A percentile compares a stretch with the other conserved stretches of the same genome.
Evolutionary conservation across 2,797 vertebrate species (phyloP).

Genomic region (Lepilemur septentrionalis): DNA sequence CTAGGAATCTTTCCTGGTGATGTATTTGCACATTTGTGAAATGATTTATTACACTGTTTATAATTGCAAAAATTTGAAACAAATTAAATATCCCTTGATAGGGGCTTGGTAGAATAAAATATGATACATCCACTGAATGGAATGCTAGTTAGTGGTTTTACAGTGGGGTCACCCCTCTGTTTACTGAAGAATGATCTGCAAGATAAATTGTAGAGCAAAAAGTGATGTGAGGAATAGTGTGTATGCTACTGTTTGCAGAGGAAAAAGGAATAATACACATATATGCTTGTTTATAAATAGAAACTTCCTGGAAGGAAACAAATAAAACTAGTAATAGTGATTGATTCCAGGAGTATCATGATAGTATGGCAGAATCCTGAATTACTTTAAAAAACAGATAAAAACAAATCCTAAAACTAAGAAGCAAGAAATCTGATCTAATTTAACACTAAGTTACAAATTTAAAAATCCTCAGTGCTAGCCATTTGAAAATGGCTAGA

Average conservation of each 20-base stretch:
- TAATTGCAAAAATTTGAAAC: neutral
- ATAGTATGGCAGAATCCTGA: neutral
- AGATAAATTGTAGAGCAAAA: neutral
- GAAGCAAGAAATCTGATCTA: neutral
- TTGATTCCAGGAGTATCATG: neutral
- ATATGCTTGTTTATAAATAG: neutral
- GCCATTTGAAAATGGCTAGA: neutral
- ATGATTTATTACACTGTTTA: conserved; percentile 23
- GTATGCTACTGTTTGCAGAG: neutral
- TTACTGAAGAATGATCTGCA: neutral
- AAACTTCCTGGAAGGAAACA: neutral
- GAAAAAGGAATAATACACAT: neutral
- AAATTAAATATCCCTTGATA: neutral
- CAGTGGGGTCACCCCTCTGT: neutral
- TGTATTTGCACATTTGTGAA: neutral
- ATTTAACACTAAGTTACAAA: neutral
- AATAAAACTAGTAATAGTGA: neutral
- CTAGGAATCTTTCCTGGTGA: neutral
- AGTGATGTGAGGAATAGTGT: neutral
- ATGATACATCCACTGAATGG: neutral
- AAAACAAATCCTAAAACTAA: neutral
- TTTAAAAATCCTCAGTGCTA: neutral
- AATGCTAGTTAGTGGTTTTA: neutral
- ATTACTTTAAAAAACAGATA: neutral
- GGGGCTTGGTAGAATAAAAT: neutral